Evolutionary conservation across 2,888 invertebrate species (phyloP).

Genomic region (Athripsodes cinereus): DNA sequence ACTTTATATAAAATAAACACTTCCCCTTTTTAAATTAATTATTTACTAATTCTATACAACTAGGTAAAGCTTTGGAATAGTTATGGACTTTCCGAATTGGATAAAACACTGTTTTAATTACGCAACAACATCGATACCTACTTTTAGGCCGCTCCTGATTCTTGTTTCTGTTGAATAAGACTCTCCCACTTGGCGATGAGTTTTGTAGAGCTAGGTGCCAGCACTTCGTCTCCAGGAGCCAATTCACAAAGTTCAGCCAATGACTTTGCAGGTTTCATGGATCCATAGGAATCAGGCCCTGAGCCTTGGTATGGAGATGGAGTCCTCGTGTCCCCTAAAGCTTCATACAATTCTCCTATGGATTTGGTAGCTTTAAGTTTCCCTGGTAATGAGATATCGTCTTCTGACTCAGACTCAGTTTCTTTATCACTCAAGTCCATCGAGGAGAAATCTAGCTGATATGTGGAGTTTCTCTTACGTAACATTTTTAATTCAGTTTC

Average conservation of each 20-base stretch:
- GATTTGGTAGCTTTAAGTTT: slow-evolving; percentile 60
- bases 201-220: slow-evolving; percentile 62
- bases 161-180: slow-evolving; percentile 61
- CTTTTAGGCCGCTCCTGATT: slow-evolving; percentile 47
- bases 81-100: background rate
- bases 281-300: slow-evolving; percentile 43
- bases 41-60: slow-evolving; percentile 8
- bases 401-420: slow-evolving; percentile 51
- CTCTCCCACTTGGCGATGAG: slow-evolving; percentile 80
- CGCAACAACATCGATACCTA: background rate
- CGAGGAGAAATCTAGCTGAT: slow-evolving; percentile 52
- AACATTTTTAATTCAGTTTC: slow-evolving; percentile 73
- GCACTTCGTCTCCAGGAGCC: slow-evolving; percentile 55
- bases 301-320: slow-evolving; percentile 47
- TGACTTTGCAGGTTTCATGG: slow-evolving; percentile 61
- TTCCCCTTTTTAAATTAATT: background rate
- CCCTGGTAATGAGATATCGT: slow-evolving; percentile 54
- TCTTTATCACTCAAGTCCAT: slow-evolving; percentile 57
- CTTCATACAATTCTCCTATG: slow-evolving; percentile 61
- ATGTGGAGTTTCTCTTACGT: slow-evolving; percentile 55
- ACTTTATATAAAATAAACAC: background rate
- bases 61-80: slow-evolving; percentile 19
- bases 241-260: slow-evolving; percentile 63
- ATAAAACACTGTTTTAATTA: no score
- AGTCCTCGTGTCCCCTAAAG: slow-evolving; percentile 45